Evolutionary conservation across 2,113 vertebrate genomes (phyloP), one percentile per base, ranked within the genome.

Genomic region (Syrrhaptes paradoxus): DNA sequence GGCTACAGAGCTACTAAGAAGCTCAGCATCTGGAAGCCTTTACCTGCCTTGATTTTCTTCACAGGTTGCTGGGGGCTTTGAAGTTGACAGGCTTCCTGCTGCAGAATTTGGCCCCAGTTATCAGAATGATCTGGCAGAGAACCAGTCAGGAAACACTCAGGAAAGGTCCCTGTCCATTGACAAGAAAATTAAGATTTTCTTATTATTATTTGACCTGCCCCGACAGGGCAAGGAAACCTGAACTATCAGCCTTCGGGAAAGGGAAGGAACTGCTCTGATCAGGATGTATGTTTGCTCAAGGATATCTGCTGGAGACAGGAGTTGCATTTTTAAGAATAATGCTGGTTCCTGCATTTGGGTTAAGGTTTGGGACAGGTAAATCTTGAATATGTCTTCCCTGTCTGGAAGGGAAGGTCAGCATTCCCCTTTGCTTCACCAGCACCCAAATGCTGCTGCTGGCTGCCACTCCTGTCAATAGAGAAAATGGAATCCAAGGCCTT

Each of bases 11-110:
- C 28, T 88, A 15, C 65, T 74, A 46, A 86, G 88, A 36, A 84
- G 13, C 28, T 77, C 46, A 24, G 86, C 52, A 86, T 97, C 94
- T 96, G 96, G 92, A 95, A 96, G 24, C 36, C 61, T 95, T 95
- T 87, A 84, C 94, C 91, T 95, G 76, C 48, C 86, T 86, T 89
- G 70, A 89, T 89, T 93, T 89, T 84, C 67, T 95, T 96, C 48
- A 84, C 84, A 89, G 70, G 68, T 76, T 94, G 43, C 22, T 58
- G 48, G 26, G 14, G 48, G 10, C 73, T 95, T 95, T 92, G 80
- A 95, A 72, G 68, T 89, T 84, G 34, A 38, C 45, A 93, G 49
- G 61, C 45, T 94, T 95, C 74, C 89, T 89, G 73, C 46, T 89
- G 70, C 58, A 57, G 52, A 32, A 5, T 28, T 72, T 45, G 52